These are phyloP conservation scores for Phaedon cochleariae DNA, from an alignment of 2,888 invertebrate species.

Conservation along the genomic window DNA sequence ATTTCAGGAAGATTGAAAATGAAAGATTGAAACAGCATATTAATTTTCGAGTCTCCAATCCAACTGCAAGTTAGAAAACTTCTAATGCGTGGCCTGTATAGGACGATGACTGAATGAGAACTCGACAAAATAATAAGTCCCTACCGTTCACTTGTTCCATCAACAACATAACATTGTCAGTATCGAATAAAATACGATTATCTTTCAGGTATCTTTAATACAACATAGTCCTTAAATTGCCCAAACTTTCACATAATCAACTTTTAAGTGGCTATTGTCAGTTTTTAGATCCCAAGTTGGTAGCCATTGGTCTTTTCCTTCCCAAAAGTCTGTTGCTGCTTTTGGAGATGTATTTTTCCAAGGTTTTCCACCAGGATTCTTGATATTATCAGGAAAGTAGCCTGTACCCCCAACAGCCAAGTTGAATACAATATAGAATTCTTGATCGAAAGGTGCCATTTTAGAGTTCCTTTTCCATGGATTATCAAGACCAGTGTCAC, in stretches of 20 bases:
- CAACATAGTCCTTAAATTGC: constrained; percentile 42
- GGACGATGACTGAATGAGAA: no score
- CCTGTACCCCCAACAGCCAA: constrained; percentile 67
- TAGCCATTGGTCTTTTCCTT: constrained; percentile 64
- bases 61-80: no score
- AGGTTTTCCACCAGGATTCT: constrained; percentile 70
- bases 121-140: no score
- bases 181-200: no score
- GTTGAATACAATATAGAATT: constrained; percentile 71
- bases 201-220: background rate
- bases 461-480: constrained; percentile 65
- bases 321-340: constrained; percentile 71
- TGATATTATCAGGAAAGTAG: constrained; percentile 71
- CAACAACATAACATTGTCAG: no score
- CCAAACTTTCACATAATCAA: constrained; percentile 74
- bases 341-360: constrained; percentile 63
- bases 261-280: constrained; percentile 68
- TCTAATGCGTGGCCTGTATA: no score
- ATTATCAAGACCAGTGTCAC: constrained; percentile 63
- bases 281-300: constrained; percentile 64
- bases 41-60: no score
- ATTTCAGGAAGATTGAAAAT: no score
- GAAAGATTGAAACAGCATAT: no score
- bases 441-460: constrained; percentile 76
- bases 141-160: no score